Evolutionary conservation across 2,888 invertebrate genomes (phyloP), one percentile per base, ranked within the genome.

Genomic region (Tachystola acroxantha): DNA sequence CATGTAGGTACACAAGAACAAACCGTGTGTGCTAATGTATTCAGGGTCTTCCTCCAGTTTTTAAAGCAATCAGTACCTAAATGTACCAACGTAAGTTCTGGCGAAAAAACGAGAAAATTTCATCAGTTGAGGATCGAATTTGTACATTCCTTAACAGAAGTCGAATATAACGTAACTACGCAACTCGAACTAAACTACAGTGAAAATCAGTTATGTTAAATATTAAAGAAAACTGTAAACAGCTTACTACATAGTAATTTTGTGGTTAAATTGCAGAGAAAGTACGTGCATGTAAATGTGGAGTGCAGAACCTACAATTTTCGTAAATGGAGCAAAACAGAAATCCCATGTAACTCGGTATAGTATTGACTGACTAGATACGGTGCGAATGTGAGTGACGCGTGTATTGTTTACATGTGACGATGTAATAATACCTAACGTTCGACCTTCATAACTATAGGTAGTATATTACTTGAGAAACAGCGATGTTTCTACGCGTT

Each of bases 241-340:
- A 48, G 56, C 50, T 46, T 53, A 52, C 53, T n/a, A 51, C 43
- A 51, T 42, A 39, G 42, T 25, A 37, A 53, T 47, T 51, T 52
- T 41, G 47, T 37, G 46, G 50, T 54, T 50, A 46, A 56, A 54
- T 36, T 46, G 48, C 49, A 57, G 69, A 66, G 76, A 77, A 77
- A 79, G 73, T 68, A 60, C 50, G 55, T 51, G 53, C 55, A 56
- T 40, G 49, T 64, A 67, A 67, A 50, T 65, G 57, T 49, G 64
- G 50, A 57, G 59, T 60, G 59, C 52, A 50, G 46, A 64, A 64
- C 63, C 59, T 46, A 57, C 58, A 64, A 77, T 74, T 72, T 66
- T 52, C 57, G 50, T 52, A 73, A 78, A 73, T 71, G 55, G 70
- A 78, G 71, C 71, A 73, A 60, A 68, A 50, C 60, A 61, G 50